phyloP scores from a whole-genome alignment of 2,888 invertebrate species.

The Chorisops tibialis region DNA sequence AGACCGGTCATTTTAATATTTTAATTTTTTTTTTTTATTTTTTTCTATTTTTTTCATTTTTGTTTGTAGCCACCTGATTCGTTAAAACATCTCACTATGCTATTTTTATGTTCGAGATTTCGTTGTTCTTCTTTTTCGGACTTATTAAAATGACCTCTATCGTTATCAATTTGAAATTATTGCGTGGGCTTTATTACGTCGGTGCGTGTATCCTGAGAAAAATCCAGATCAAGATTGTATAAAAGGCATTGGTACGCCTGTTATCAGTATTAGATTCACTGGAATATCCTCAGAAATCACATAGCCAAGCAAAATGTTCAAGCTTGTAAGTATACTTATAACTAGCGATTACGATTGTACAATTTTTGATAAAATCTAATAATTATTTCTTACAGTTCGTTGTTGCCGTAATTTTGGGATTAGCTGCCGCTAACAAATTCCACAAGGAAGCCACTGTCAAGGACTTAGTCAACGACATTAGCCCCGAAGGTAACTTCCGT shows the following conservation, averaged over 20 bases:
- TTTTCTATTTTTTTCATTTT: not conserved
- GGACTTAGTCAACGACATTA: conserved; percentile 51
- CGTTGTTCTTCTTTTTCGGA: not conserved
- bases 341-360: not conserved
- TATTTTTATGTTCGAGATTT: not conserved
- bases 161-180: not conserved
- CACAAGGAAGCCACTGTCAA: conserved; percentile 47
- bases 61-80: not conserved
- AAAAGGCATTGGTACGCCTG: not conserved
- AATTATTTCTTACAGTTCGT: conserved; percentile 3
- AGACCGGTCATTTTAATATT: not conserved
- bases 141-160: conserved; percentile 1
- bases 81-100: not conserved
- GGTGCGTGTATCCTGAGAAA: not conserved
- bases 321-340: conserved; percentile 6
- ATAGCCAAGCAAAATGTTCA: conserved; percentile 8
- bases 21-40: not conserved
- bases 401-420: conserved; percentile 40
- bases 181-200: not conserved
- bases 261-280: conserved; percentile 5
- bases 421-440: conserved; percentile 45
- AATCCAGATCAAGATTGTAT: conserved; percentile 1
- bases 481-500: conserved; percentile 52
- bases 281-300: not conserved
- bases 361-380: not conserved